Percentiles rank a stretch among this genome's conserved stretches.
Conservation (phyloP, 2,113 vertebrate species). For the Mystacornis crossleyi region DNA sequence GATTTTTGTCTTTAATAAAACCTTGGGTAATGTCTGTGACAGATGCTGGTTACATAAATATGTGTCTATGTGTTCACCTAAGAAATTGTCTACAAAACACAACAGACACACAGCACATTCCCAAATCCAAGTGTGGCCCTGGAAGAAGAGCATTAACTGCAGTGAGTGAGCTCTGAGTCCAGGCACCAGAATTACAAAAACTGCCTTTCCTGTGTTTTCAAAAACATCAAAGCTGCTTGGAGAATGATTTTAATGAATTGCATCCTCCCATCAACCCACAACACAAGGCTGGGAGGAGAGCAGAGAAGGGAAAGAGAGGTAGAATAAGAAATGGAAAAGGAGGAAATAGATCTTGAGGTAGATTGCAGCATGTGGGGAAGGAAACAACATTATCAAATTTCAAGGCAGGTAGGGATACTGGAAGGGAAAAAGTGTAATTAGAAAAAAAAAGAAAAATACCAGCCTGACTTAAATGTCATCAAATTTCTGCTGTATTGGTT, state of each 20-base stretch:
- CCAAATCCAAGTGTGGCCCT: not conserved
- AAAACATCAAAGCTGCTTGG: not conserved
- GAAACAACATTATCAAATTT: not conserved
- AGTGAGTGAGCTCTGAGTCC: not conserved
- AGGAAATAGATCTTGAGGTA: not conserved
- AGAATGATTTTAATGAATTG: not conserved
- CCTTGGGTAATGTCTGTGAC: not conserved
- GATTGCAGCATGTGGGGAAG: not conserved
- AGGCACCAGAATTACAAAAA: not conserved
- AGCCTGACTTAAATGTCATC: not conserved
- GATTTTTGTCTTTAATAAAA: not conserved
- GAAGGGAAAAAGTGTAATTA: not conserved
- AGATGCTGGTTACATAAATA: not conserved
- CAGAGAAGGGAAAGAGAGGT: not conserved
- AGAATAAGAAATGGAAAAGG: not conserved
- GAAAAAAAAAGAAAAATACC: not conserved
- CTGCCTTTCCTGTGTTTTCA: not conserved
- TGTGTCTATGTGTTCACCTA: not conserved
- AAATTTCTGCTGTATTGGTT: not conserved
- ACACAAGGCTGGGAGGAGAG: not conserved
- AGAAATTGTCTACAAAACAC: not conserved
- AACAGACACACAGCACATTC: not conserved
- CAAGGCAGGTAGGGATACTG: not conserved
- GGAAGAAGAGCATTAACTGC: fast-evolving
- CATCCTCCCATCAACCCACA: not conserved